phyloP scores from a whole-genome alignment of 2,888 invertebrate species.

The Smittia sp. region DNA sequence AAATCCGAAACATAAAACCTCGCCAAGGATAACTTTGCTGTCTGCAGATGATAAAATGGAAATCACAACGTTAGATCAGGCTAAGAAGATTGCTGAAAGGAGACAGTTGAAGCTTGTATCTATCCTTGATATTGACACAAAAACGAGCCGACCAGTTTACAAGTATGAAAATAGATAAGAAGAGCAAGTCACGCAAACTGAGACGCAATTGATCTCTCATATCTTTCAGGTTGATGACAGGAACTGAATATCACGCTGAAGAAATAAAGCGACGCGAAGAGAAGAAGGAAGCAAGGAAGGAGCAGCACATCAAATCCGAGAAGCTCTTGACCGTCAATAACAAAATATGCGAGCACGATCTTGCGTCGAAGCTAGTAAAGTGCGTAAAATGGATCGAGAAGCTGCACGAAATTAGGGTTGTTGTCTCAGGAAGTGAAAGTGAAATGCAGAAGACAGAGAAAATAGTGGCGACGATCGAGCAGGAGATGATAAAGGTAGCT shows the following conservation, averaged over 20 bases:
- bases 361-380: constrained; percentile 49
- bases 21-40: constrained; percentile 64
- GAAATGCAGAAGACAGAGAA: constrained; percentile 36
- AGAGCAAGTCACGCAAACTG: too few species aligned
- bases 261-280: constrained; percentile 52
- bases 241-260: constrained; percentile 63
- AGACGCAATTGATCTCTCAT: neutral
- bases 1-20: constrained; percentile 7
- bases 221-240: constrained; percentile 60
- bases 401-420: constrained; percentile 47
- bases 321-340: constrained; percentile 48
- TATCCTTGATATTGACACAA: constrained; percentile 64
- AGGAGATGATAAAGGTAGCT: constrained; percentile 42
- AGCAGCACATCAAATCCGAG: constrained; percentile 43
- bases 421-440: constrained; percentile 45
- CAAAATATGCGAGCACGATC: constrained; percentile 50
- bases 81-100: constrained; percentile 65
- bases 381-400: constrained; percentile 49
- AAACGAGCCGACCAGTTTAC: constrained; percentile 67
- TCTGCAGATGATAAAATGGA: constrained; percentile 58
- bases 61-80: constrained; percentile 65
- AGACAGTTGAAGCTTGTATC: constrained; percentile 69
- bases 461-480: neutral
- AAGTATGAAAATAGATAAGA: constrained; percentile 52
- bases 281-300: constrained; percentile 42